Conservation (phyloP, 2,888 invertebrate genomes). For the Lithophane socia region DNA sequence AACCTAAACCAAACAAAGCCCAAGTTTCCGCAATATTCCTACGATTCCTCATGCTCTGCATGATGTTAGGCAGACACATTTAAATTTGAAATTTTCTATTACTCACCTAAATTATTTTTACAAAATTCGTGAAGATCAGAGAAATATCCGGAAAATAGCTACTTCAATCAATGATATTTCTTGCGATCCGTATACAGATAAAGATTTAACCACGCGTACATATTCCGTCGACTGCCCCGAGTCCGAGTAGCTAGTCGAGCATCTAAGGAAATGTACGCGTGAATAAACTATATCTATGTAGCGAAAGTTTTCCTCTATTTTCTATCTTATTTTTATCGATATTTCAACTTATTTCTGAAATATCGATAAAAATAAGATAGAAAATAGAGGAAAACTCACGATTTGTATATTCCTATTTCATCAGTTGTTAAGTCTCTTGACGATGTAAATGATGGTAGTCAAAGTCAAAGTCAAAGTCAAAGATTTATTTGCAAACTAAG, state of each 20-base stretch:
- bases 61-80: background rate
- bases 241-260: constrained; percentile 23
- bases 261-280: constrained; percentile 38
- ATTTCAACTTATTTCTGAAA: too few relatives aligned
- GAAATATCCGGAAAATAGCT: constrained; percentile 5
- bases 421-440: background rate
- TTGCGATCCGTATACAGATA: constrained; percentile 9
- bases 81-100: too few relatives aligned
- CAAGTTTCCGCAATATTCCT: background rate
- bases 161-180: constrained; percentile 1
- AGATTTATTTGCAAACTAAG: too few relatives aligned
- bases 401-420: background rate
- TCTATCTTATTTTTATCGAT: too few relatives aligned
- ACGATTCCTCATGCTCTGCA: too few relatives aligned
- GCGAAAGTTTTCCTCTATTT: too few relatives aligned
- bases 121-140: background rate
- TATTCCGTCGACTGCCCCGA: constrained; percentile 20
- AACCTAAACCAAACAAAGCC: background rate
- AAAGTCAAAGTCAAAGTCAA: too few relatives aligned
- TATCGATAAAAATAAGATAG: constrained; percentile 1
- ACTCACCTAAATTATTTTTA: too few relatives aligned
- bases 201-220: constrained; percentile 34
- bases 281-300: constrained; percentile 18
- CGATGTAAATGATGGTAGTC: background rate
- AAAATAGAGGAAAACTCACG: background rate